phyloP scores from a whole-genome alignment of 2,113 vertebrate genomes.

The Laticauda laticaudata region DNA sequence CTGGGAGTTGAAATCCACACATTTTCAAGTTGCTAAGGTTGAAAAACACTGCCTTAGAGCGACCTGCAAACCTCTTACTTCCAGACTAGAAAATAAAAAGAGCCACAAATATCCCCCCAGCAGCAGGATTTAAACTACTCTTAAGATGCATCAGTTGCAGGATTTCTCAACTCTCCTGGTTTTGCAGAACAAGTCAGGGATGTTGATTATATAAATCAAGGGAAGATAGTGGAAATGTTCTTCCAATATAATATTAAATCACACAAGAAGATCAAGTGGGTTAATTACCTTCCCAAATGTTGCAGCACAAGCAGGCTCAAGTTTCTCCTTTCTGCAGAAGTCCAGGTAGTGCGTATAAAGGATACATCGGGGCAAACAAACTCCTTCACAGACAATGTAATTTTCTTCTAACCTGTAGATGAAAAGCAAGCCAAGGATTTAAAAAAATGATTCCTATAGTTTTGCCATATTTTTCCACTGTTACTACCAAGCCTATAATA shows the following conservation, averaged over 20 bases:
- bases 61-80: not conserved
- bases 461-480: not conserved
- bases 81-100: not conserved
- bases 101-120: rapidly evolving
- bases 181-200: not conserved
- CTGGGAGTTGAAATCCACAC: not conserved
- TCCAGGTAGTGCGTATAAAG: slow-evolving; percentile 98
- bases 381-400: slow-evolving; percentile 97
- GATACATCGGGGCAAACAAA: slow-evolving; percentile 95
- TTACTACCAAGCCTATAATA: not conserved
- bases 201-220: not conserved
- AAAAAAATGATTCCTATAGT: not conserved
- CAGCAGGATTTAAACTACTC: slow-evolving; percentile 20
- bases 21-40: not conserved
- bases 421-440: slow-evolving; percentile 26
- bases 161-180: not conserved
- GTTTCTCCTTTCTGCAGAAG: slow-evolving; percentile 96
- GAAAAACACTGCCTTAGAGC: not conserved
- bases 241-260: not conserved
- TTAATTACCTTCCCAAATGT: slow-evolving; percentile 93
- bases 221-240: not conserved
- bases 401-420: slow-evolving; percentile 93
- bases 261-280: not conserved
- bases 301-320: slow-evolving; percentile 98
- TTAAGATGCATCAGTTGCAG: not conserved